phyloP scores from a whole-genome alignment of 2,113 vertebrate species.

The Pseudopipra pipra region DNA sequence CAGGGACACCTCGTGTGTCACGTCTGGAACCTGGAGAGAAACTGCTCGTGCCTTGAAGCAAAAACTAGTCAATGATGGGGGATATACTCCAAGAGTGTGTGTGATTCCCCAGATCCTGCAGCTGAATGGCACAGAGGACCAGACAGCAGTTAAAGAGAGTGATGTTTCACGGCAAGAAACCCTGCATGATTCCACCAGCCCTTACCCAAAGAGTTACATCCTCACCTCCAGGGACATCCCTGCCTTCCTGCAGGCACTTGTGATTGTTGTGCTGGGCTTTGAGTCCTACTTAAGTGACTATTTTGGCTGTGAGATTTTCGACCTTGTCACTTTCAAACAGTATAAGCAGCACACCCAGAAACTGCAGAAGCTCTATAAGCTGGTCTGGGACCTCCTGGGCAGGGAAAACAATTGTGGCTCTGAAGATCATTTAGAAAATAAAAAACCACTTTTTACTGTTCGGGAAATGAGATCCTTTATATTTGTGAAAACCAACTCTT shows the following conservation, averaged over 20 bases:
- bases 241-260: accelerated
- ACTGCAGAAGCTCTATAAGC: too few species aligned
- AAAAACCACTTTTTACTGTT: not conserved
- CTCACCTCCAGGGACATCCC: not conserved
- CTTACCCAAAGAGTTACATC: not conserved
- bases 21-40: not conserved
- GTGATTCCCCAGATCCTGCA: not conserved
- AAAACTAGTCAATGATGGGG: not conserved
- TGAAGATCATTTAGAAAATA: not conserved
- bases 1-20: not conserved
- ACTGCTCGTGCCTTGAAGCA: not conserved
- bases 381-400: too few species aligned
- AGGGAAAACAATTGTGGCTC: not conserved
- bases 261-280: not conserved
- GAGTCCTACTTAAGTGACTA: not conserved
- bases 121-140: not conserved
- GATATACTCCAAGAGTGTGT: not conserved
- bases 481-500: not conserved
- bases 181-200: accelerated
- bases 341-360: not conserved
- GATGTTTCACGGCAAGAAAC: not conserved
- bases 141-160: not conserved
- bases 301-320: not conserved
- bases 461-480: not conserved
- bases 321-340: not conserved